Base-by-base conservation (phyloP, 1,140 invertebrate genomes). In the Hydropsyche tenuis region DNA sequence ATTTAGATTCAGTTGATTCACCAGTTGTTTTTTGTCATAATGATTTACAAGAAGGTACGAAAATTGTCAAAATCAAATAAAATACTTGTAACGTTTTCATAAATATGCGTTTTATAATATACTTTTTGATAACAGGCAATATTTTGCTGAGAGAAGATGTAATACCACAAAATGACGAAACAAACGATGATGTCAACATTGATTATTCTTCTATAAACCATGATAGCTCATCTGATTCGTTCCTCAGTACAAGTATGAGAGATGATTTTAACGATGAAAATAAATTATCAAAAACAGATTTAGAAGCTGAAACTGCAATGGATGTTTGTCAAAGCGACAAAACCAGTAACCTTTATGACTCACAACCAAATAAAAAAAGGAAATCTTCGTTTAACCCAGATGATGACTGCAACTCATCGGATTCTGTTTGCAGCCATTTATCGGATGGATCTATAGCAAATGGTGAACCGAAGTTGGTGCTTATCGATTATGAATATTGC, bases 11-110 rank as follows among this genome's bases (percentile, higher is more conserved):
- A 0, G 86, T 90, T 0, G 86, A 89, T n/a, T 93, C 94, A 72
- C 94, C 95, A 0, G 94, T 98, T 0, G 91, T 96, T 0, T 99
- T 99, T 82, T 97, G 95, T 80, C 97, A 99, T 83, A 99, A 99
- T 82, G 97, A 99, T 81, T 87, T 98, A 81, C 97, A 99, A 84
- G 96, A 98, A 88, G 97, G 97, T 82, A 90, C 88, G n/a, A n/a
- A n/a, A n/a, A n/a, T 68, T 72, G 1, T 68, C 45, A 18, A 43
- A 6, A 12, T 43, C n/a, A n/a, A n/a, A n/a, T n/a, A n/a, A n/a
- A n/a, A n/a, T n/a, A n/a, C n/a, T n/a, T n/a, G n/a, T n/a, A n/a
- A n/a, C n/a, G n/a, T n/a, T 6, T 43, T 6, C 12, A 43, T 43
- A 43, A 6, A 56, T 56, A 56, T 56, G 16, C 16, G 16, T 22